These are phyloP conservation scores for Sisor rabdophorus DNA, from an alignment of 2,113 vertebrate genomes.

Conservation along the genomic window DNA sequence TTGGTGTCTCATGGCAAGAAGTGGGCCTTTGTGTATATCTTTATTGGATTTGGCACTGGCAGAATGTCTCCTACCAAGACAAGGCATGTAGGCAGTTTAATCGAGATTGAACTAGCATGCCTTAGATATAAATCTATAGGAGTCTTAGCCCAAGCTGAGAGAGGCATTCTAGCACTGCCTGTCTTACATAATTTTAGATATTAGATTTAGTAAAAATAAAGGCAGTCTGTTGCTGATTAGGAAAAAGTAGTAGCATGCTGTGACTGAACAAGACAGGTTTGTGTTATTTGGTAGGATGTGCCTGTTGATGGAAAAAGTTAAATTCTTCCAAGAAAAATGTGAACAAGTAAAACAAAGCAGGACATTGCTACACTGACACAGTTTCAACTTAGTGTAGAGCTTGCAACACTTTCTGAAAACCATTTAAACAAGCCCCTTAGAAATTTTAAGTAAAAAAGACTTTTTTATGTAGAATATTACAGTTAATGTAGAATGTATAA, in stretches of 20 bases:
- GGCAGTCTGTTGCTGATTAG: conserved; percentile 60
- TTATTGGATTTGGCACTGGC: conserved; percentile 67
- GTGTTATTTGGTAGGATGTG: conserved; percentile 43
- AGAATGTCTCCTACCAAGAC: conserved; percentile 45
- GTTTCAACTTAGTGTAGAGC: neutral
- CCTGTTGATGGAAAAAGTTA: conserved; percentile 53
- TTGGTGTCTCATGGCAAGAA: conserved; percentile 64
- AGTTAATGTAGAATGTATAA: too few species aligned
- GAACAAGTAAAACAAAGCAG: neutral
- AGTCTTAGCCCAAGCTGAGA: conserved; percentile 42
- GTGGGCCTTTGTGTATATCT: conserved; percentile 62
- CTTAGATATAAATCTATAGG: conserved; percentile 11
- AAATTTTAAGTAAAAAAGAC: neutral
- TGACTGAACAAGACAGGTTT: conserved; percentile 18
- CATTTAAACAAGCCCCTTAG: too few species aligned
- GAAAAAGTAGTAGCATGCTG: conserved; percentile 31
- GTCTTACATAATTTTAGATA: conserved; percentile 61
- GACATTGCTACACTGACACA: neutral
- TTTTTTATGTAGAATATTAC: neutral
- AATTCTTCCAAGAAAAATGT: conserved; percentile 54
- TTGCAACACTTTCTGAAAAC: too few species aligned
- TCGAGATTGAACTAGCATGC: conserved; percentile 45
- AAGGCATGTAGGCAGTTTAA: conserved; percentile 50
- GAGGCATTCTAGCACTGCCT: conserved; percentile 62
- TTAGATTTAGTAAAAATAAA: conserved; percentile 69